These are phyloP conservation scores for Ferdinandea cuprea DNA, from an alignment of 2,888 invertebrate species.

Conservation along the genomic window DNA sequence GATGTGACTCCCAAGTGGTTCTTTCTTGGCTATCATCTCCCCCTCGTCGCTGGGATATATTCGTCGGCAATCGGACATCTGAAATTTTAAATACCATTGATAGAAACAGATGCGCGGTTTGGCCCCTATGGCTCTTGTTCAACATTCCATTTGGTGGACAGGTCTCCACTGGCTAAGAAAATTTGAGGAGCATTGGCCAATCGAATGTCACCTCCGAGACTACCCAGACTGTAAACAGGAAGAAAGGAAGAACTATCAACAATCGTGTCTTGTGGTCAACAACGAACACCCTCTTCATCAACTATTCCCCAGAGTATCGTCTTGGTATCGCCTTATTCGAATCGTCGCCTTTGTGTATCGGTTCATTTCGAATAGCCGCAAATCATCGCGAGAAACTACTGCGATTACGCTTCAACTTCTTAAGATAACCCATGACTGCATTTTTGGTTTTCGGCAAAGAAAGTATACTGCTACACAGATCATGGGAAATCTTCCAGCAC, in stretches of 20 bases:
- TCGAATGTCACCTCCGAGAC: background rate
- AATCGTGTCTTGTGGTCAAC: background rate
- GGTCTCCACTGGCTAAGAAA: conserved; percentile 56
- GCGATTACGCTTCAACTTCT: no score
- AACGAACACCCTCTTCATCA: no score
- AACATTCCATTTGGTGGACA: conserved; percentile 63
- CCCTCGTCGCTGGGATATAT: no score
- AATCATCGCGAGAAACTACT: no score
- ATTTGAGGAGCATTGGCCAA: conserved; percentile 7
- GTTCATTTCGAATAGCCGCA: no score
- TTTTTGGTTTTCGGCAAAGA: conserved; percentile 14
- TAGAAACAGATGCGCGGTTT: conserved; percentile 61
- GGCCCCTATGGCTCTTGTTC: conserved; percentile 28
- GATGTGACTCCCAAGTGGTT: no score
- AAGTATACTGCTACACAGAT: no score
- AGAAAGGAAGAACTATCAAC: background rate
- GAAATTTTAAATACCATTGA: conserved; percentile 58
- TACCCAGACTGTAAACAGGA: background rate
- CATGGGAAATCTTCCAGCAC: no score
- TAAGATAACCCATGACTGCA: background rate
- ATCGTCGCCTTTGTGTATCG: no score
- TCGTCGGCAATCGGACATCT: no score
- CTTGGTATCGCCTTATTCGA: background rate
- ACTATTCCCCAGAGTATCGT: background rate
- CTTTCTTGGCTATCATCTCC: no score